These are phyloP conservation scores for Microcebus ravelobensis DNA, from an alignment of 2,113 vertebrate genomes.

Conservation along the genomic window DNA sequence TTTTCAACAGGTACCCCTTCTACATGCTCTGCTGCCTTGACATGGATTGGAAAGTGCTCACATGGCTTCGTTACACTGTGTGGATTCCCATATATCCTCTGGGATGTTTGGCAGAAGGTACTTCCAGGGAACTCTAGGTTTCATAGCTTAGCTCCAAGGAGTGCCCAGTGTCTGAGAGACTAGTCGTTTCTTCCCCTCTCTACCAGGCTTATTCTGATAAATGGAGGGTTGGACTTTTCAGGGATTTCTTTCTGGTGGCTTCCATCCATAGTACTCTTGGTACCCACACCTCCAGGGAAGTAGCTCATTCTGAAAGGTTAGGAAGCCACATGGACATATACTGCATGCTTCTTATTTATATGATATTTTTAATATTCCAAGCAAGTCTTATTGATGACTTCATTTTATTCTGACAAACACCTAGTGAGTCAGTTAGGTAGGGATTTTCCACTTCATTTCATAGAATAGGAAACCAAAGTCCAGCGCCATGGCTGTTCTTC, in stretches of 20 bases:
- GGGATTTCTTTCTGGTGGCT: background rate
- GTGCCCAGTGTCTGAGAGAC: background rate
- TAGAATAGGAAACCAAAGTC: background rate
- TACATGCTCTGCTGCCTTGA: conserved; percentile 95
- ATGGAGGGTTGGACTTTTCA: background rate
- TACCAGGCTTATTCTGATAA: background rate
- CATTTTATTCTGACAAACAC: background rate
- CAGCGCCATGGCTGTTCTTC: background rate
- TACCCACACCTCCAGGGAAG: background rate
- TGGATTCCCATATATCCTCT: conserved; percentile 97
- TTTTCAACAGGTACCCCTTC: conserved; percentile 92
- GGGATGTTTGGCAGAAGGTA: conserved; percentile 95
- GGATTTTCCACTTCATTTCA: background rate
- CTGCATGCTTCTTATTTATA: background rate
- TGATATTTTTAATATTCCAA: background rate
- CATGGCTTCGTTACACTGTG: conserved; percentile 95
- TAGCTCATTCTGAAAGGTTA: background rate
- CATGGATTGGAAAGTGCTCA: conserved; percentile 95
- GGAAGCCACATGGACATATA: background rate
- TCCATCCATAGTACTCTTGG: background rate
- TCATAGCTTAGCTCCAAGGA: background rate
- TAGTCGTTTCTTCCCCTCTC: background rate
- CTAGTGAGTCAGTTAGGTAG: background rate
- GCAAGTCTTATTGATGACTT: background rate
- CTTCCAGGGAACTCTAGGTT: conserved; percentile 15